Evolutionary conservation across 1,140 invertebrate genomes (phyloP).

Genomic region (Ooceraea biroi): DNA sequence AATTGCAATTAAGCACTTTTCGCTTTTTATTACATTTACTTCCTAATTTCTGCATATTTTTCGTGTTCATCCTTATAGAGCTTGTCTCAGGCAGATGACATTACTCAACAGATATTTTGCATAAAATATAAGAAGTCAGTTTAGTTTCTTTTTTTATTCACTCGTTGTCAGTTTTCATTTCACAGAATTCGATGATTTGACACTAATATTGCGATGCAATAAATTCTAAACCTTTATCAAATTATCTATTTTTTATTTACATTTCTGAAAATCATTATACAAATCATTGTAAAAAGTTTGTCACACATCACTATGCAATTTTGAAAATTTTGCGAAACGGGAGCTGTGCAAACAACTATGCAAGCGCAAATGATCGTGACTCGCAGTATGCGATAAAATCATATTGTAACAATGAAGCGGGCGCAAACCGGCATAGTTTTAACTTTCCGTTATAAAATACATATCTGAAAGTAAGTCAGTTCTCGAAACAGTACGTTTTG

Average conservation of each 20-base stretch:
- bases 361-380: not conserved
- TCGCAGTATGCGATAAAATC: not conserved
- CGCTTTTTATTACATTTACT: constrained; percentile 9
- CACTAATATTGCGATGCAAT: not conserved
- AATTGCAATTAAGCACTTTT: constrained; percentile 36
- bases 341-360: not conserved
- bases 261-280: not conserved
- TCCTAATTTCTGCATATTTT: not conserved
- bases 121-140: not conserved
- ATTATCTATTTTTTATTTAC: not conserved
- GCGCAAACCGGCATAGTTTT: not conserved
- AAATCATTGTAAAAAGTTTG: not conserved
- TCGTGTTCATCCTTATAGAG: not conserved
- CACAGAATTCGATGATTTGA: not conserved
- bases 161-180: no score
- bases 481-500: constrained; percentile 34
- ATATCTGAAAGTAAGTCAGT: constrained; percentile 18
- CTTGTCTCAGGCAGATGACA: not conserved
- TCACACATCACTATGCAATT: not conserved
- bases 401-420: not conserved
- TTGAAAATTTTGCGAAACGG: not conserved
- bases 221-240: no score
- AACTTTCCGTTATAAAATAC: constrained; percentile 31
- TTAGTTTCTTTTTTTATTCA: no score
- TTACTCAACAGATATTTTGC: not conserved